These are phyloP conservation scores for Apogon talboti DNA, from an alignment of 2,797 vertebrate species.

Conservation along the genomic window DNA sequence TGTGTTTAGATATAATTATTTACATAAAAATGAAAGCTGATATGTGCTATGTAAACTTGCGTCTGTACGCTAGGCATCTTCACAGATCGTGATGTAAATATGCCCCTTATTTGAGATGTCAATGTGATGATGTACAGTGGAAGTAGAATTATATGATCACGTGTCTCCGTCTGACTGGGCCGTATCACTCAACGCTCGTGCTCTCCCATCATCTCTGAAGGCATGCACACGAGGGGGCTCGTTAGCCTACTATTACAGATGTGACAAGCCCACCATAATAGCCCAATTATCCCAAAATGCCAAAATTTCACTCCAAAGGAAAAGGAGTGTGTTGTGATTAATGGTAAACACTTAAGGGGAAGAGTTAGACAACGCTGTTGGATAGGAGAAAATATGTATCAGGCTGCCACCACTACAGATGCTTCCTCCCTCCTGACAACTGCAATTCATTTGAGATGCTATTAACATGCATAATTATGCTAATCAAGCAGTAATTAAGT, in stretches of 20 bases:
- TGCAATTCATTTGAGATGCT: conserved; percentile 99
- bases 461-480: conserved; percentile 99
- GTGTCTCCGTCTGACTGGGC: conserved; percentile 52
- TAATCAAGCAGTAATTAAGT: conserved; percentile 99
- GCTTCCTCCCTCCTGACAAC: conserved; percentile 98
- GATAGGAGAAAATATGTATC: conserved; percentile 99
- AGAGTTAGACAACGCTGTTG: conserved; percentile 96
- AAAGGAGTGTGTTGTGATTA: conserved; percentile 94
- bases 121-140: conserved; percentile 30
- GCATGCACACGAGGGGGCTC: conserved; percentile 91
- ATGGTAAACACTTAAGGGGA: conserved; percentile 98
- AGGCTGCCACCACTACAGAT: conserved; percentile 98
- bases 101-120: conserved; percentile 21
- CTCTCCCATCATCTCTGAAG: conserved; percentile 80
- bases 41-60: neutral
- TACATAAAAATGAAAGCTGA: conserved; percentile 1
- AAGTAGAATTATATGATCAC: conserved; percentile 48
- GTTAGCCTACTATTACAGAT: conserved; percentile 96
- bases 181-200: conserved; percentile 66
- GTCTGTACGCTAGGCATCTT: neutral
- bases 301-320: conserved; percentile 97
- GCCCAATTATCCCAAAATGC: conserved; percentile 97
- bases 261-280: conserved; percentile 94
- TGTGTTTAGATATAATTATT: neutral
- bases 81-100: conserved; percentile 7